A percentile compares a stretch with the other conserved stretches of the same genome.
phyloP scores from a whole-genome alignment of 1,140 invertebrate genomes.

The Calosoma granatense region DNA sequence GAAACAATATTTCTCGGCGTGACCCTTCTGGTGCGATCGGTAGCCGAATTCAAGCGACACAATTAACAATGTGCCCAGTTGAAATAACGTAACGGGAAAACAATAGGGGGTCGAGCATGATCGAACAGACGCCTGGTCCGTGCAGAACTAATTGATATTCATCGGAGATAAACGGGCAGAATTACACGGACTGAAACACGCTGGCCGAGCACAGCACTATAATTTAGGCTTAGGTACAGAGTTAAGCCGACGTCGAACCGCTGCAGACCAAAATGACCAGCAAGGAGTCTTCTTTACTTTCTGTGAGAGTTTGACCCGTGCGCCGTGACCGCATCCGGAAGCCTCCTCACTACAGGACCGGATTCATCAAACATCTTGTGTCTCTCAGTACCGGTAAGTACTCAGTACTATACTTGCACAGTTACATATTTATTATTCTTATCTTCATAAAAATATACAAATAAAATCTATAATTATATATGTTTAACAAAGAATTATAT shows the following conservation, averaged over 20 bases:
- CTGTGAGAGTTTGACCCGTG: neutral
- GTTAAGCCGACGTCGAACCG: neutral
- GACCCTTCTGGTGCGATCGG: too few species aligned
- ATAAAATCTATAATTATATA: too few species aligned
- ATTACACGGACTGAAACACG: neutral
- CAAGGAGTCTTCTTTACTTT: neutral
- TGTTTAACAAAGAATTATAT: too few species aligned
- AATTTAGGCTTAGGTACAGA: neutral
- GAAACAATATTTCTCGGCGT: too few species aligned
- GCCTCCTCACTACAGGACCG: neutral
- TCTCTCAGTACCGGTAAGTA: too few species aligned
- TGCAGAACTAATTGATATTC: neutral
- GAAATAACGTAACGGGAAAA: neutral
- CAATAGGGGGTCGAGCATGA: neutral
- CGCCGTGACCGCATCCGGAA: neutral
- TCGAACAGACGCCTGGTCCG: neutral
- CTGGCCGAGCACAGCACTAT: neutral
- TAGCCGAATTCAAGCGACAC: neutral
- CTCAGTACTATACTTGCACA: too few species aligned
- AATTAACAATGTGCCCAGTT: neutral
- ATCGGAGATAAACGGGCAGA: neutral
- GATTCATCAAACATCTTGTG: too few species aligned
- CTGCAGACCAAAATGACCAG: neutral
- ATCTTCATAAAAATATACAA: too few species aligned
- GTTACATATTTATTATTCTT: too few species aligned